Percentiles rank a stretch among this genome's conserved stretches.
phyloP scores from a whole-genome alignment of 2,113 vertebrate species.

The Peromyscus polionotus region DNA sequence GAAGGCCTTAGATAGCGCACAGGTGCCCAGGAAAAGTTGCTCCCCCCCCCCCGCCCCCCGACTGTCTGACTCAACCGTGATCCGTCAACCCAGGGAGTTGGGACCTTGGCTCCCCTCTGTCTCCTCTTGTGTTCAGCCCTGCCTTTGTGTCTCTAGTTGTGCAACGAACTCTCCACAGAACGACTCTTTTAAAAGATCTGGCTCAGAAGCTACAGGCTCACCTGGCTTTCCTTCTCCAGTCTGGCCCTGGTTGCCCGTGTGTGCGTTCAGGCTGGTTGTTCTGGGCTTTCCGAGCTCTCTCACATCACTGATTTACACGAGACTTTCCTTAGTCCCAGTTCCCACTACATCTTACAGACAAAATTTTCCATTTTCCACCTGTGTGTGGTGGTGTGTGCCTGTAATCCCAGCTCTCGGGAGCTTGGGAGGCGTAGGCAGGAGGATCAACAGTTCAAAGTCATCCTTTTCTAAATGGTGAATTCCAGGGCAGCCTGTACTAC shows the following conservation, averaged over 20 bases:
- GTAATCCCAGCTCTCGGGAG: neutral
- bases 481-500: neutral
- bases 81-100: neutral
- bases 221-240: neutral
- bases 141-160: neutral
- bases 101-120: neutral
- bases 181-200: neutral
- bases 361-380: neutral
- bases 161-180: neutral
- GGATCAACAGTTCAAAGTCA: neutral
- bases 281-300: neutral
- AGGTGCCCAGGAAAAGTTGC: neutral
- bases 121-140: neutral
- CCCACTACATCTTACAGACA: too few relatives aligned
- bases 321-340: neutral
- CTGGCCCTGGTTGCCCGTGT: neutral
- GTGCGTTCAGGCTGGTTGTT: too few relatives aligned
- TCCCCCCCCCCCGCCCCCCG: neutral
- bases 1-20: neutral
- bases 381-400: neutral
- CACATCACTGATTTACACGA: too few relatives aligned
- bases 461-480: neutral
- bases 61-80: fast-evolving
- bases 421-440: neutral
- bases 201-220: neutral